phyloP scores from a whole-genome alignment of 2,113 vertebrate genomes.

The Pantherophis guttatus region DNA sequence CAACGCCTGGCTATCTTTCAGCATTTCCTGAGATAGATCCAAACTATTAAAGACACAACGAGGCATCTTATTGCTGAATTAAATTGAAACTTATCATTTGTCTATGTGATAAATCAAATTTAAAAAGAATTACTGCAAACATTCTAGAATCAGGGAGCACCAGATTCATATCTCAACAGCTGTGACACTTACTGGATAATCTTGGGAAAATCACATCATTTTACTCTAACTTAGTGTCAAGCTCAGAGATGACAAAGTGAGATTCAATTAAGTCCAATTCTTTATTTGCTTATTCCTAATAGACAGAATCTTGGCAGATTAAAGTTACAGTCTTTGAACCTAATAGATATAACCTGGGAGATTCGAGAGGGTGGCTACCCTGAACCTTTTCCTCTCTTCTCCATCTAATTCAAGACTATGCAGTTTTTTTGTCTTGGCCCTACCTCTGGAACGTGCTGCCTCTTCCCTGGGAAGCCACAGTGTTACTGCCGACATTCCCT shows the following conservation, averaged over 20 bases:
- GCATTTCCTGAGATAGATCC: not conserved
- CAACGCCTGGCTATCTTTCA: not conserved
- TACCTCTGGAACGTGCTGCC: not conserved
- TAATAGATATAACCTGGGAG: not conserved
- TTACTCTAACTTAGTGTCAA: not conserved
- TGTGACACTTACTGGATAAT: not conserved
- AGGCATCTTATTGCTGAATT: not conserved
- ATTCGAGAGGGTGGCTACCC: not conserved
- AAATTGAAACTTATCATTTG: not conserved
- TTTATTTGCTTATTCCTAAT: not conserved
- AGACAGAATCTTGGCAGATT: not conserved
- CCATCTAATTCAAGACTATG: not conserved
- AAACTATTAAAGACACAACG: not conserved
- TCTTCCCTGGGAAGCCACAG: not conserved
- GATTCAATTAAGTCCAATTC: not conserved
- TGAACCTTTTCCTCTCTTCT: not conserved
- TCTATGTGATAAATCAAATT: not conserved
- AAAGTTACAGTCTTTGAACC: not conserved
- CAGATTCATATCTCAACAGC: not conserved
- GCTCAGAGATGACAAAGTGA: not conserved
- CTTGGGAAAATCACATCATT: not conserved
- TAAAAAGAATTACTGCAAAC: too few relatives aligned
- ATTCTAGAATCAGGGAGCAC: not conserved
- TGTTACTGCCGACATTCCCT: not conserved
- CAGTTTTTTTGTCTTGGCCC: not conserved